Evolutionary conservation across 2,113 vertebrate species (phyloP).

Genomic region (Gymnocephalus cernua): DNA sequence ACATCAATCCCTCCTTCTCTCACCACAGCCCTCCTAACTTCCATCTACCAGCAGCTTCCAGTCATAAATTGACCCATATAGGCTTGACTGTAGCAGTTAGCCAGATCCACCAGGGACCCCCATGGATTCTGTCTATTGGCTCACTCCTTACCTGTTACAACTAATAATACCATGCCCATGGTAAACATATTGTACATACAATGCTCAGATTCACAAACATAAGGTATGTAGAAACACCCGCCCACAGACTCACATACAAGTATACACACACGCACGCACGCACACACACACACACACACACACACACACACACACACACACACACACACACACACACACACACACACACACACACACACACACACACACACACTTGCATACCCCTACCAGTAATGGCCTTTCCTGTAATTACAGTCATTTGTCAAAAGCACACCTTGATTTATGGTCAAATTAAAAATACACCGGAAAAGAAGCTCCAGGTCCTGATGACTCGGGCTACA

Average conservation of each 20-base stretch:
- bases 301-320: slow-evolving; percentile 10
- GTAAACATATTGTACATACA: not conserved
- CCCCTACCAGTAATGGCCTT: slow-evolving; percentile 77
- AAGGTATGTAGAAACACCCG: slow-evolving; percentile 28
- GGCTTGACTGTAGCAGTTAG: slow-evolving; percentile 23
- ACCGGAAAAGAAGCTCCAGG: slow-evolving; percentile 84
- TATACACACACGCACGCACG: slow-evolving; percentile 23
- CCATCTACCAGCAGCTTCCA: slow-evolving; percentile 37
- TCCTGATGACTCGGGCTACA: slow-evolving; percentile 74
- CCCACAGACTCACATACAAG: not conserved
- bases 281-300: slow-evolving; percentile 27
- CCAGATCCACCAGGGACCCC: slow-evolving; percentile 12
- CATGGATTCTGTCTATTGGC: slow-evolving; percentile 6
- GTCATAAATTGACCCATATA: slow-evolving; percentile 55
- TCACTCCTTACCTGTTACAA: not conserved
- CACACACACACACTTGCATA: slow-evolving; percentile 28
- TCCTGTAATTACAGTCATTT: slow-evolving; percentile 94
- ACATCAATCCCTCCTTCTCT: not conserved
- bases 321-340: slow-evolving; percentile 14
- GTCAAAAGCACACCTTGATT: slow-evolving; percentile 92
- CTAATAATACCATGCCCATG: not conserved
- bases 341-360: not conserved
- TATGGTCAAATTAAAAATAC: slow-evolving; percentile 93
- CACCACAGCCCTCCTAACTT: not conserved
- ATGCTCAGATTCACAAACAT: slow-evolving; percentile 27